Percentiles rank a stretch among this genome's conserved stretches.
These are phyloP conservation scores for Rhea pennata DNA, from an alignment of 2,113 vertebrate species.

Conservation along the genomic window DNA sequence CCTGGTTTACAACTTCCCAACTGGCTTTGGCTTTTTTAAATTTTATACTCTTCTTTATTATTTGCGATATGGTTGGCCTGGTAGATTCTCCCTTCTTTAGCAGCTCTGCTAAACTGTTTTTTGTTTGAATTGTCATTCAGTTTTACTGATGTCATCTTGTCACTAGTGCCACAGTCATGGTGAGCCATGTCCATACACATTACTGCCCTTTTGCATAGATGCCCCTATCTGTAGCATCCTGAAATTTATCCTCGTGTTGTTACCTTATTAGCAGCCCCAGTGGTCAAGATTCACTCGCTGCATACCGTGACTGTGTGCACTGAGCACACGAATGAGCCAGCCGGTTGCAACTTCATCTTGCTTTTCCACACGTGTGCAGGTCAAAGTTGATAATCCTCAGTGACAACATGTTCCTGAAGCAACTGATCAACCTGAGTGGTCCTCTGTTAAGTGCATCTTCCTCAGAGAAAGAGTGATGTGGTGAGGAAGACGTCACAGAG, in stretches of 20 bases:
- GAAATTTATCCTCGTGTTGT: not conserved
- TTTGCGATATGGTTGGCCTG: not conserved
- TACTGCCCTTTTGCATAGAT: not conserved
- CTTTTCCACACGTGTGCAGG: not conserved
- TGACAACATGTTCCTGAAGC: not conserved
- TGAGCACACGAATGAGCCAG: not conserved
- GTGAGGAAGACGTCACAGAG: not conserved
- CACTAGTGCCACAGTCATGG: not conserved
- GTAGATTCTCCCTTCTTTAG: not conserved
- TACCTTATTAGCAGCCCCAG: not conserved
- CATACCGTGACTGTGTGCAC: not conserved
- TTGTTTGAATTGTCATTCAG: not conserved
- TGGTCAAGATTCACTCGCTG: not conserved
- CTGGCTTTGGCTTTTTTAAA: not conserved
- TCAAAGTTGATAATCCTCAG: not conserved
- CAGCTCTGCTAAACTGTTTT: not conserved
- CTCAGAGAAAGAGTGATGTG: accelerated
- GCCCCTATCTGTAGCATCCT: too few species aligned
- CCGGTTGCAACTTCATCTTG: not conserved
- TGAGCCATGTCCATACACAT: not conserved
- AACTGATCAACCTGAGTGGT: not conserved
- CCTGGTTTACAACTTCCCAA: not conserved
- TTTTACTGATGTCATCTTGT: too few species aligned
- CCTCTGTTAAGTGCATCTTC: not conserved
- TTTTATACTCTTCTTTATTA: not conserved